Evolutionary conservation across 1,140 invertebrate genomes (phyloP).

Genomic region (Drosophila orena): DNA sequence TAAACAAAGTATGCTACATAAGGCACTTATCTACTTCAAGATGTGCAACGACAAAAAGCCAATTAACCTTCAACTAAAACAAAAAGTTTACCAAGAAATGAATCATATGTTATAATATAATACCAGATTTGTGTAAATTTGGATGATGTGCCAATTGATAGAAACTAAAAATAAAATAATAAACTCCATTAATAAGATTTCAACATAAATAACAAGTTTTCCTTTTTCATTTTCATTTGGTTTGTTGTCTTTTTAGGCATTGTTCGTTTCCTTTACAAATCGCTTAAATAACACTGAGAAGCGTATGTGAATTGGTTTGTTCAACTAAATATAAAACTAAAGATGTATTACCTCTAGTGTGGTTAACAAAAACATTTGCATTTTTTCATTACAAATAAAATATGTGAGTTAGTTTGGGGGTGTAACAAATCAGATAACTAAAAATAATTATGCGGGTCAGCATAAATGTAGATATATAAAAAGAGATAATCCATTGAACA

Average conservation of each 20-base stretch:
- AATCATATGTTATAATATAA: constrained; percentile 31
- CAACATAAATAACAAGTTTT: constrained; percentile 30
- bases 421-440: constrained; percentile 59
- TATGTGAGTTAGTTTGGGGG: constrained; percentile 39
- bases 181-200: constrained; percentile 45
- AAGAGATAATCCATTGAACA: constrained; percentile 72
- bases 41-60: constrained; percentile 37
- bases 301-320: constrained; percentile 35
- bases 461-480: constrained; percentile 41
- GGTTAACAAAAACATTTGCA: constrained; percentile 67
- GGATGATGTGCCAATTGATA: constrained; percentile 10
- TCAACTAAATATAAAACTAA: constrained; percentile 42
- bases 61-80: constrained; percentile 51
- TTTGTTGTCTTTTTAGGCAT: constrained; percentile 19
- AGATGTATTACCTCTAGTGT: constrained; percentile 38
- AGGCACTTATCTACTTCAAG: constrained; percentile 50
- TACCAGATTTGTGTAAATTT: constrained; percentile 40
- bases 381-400: constrained; percentile 78
- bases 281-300: constrained; percentile 39
- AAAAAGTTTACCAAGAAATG: constrained; percentile 51
- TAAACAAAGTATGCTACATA: constrained; percentile 61
- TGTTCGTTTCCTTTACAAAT: constrained; percentile 33
- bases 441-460: constrained; percentile 47
- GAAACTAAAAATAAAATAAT: constrained; percentile 31
- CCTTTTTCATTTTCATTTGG: constrained; percentile 32